A percentile compares a stretch with the other conserved stretches of the same genome.
Evolutionary conservation across 2,113 vertebrate species (phyloP).

Genomic region (Tachuris rubrigastra): DNA sequence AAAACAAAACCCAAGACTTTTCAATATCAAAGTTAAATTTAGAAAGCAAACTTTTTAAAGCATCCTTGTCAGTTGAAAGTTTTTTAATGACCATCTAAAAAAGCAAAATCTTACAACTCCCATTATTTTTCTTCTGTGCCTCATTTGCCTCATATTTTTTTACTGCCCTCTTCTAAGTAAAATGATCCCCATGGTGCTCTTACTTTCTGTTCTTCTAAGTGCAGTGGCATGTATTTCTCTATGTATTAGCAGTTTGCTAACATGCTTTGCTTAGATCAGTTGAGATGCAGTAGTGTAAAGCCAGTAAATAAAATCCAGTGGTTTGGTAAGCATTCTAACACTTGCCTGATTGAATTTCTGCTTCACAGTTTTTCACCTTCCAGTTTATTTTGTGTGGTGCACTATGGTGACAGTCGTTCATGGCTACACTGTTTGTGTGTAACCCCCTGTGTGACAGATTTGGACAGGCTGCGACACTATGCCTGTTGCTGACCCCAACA

Average conservation of each 20-base stretch:
- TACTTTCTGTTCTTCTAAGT: not conserved
- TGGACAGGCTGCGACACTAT: not conserved
- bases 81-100: constrained; percentile 20
- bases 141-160: not conserved
- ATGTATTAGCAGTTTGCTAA: not conserved
- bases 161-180: not conserved
- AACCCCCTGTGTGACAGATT: not conserved
- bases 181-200: not conserved
- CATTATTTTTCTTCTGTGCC: not conserved
- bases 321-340: not conserved
- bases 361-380: not conserved
- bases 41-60: constrained; percentile 12
- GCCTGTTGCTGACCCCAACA: not conserved
- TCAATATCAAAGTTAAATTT: constrained; percentile 50
- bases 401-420: fast-evolving
- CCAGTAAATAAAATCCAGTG: not conserved
- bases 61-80: not conserved
- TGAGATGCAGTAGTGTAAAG: not conserved
- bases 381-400: not conserved
- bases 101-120: not conserved
- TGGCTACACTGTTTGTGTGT: not conserved
- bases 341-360: not conserved
- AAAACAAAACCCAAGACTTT: constrained; percentile 18
- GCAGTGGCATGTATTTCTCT: not conserved
- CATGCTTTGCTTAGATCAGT: not conserved